Evolutionary conservation across 2,113 vertebrate species (phyloP), one percentile per base, ranked within the genome.

Genomic region (Erythrocercus mccallii): DNA sequence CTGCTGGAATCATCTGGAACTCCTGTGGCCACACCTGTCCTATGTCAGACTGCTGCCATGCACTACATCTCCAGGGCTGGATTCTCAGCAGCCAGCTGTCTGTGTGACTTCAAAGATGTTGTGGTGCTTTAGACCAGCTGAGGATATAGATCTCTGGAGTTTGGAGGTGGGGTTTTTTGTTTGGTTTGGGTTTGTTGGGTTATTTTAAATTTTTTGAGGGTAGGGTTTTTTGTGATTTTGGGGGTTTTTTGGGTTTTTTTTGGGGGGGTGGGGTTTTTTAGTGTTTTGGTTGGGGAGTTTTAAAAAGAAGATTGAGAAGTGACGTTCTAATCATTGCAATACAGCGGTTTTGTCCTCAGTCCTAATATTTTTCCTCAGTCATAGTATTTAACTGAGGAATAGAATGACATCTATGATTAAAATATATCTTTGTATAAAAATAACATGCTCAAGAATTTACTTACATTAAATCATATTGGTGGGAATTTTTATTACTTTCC

Each of bases 391-490:
- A 92, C 76, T 78, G 72, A 96, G 50, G 50, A 96, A 84, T 33
- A 79, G 73, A 97, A 83, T 22, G 21, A 44, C 86, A 92, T 86
- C 95, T 93, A 95, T 80, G 37, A 86, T 91, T 92, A 94, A 90
- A 97, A 88, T 90, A 71, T 74, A 96, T 70, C 66, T 96, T 95
- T 97, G 23, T 83, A 95, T 84, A 90, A 96, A 96, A 97, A 47
- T 54, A 91, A 53, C 64, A 84, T 42, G 74, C 71, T 96, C 88
- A 90, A 91, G 66, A 96, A 97, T 62, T 96, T 97, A 93, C 61
- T 92, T 94, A 53, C 76, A 86, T 88, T 93, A 94, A 76, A 95
- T 86, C 88, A 60, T 31, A 81, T 57, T 84, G 87, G 61, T 58
- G 72, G 70, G 42, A n/a, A 30, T 89, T 83, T 80, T 96, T 82